Percentiles rank a stretch among this genome's conserved stretches.
phyloP scores from a whole-genome alignment of 1,140 invertebrate species.

The Micrasema longulum region DNA sequence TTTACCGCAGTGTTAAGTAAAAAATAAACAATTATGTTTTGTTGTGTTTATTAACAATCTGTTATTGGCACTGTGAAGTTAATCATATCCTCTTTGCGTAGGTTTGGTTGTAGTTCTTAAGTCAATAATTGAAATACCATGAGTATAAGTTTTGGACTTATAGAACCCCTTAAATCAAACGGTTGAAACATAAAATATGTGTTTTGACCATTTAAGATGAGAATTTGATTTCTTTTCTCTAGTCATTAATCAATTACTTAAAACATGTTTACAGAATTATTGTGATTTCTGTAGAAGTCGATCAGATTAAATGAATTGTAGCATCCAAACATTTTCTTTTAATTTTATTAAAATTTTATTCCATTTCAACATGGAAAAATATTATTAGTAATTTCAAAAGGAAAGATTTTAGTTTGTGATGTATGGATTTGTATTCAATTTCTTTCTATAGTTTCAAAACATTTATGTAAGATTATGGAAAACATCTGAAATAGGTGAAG shows the following conservation, averaged over 20 bases:
- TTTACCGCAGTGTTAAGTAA: conserved; percentile 12
- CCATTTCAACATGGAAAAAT: neutral
- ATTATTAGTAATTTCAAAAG: neutral
- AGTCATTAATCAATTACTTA: conserved; percentile 32
- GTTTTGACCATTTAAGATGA: conserved; percentile 5
- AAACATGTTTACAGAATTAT: neutral
- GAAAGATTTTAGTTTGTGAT: neutral
- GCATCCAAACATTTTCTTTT: neutral
- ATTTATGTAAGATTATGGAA: neutral
- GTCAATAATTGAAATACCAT: neutral
- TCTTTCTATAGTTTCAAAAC: conserved; percentile 1
- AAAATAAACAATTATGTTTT: neutral
- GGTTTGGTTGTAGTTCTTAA: neutral
- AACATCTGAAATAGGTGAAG: neutral
- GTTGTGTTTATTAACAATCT: too few relatives aligned
- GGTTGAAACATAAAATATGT: neutral
- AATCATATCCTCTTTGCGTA: neutral
- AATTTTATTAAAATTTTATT: conserved; percentile 5
- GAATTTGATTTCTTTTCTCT: conserved; percentile 23
- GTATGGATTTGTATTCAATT: conserved; percentile 8
- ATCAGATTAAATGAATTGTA: neutral
- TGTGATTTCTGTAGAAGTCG: too few relatives aligned
- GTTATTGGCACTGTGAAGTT: too few relatives aligned
- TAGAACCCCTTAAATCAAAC: neutral
- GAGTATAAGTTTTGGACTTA: neutral